phyloP scores from a whole-genome alignment of 1,140 invertebrate genomes.

The Sesamia nonagrioides region DNA sequence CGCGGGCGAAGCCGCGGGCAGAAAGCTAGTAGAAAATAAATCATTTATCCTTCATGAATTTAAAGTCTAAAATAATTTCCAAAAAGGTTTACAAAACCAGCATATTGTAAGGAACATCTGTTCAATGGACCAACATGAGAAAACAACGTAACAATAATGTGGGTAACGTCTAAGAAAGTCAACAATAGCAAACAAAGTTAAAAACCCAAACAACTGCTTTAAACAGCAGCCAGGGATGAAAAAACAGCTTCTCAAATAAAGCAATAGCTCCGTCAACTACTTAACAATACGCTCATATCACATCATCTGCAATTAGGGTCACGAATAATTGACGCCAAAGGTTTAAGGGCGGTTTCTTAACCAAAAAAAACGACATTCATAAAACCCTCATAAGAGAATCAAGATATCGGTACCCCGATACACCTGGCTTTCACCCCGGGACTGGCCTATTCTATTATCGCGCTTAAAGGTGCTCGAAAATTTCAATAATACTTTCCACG shows the following conservation, averaged over 20 bases:
- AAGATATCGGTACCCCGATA: conserved; percentile 80
- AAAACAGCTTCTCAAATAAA: conserved; percentile 73
- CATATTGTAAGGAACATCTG: conserved; percentile 32
- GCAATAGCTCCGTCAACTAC: conserved; percentile 78
- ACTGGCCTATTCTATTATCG: conserved; percentile 63
- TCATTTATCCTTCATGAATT: too few relatives aligned
- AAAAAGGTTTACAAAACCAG: not conserved
- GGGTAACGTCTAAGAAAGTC: conserved; percentile 59
- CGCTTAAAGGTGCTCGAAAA: conserved; percentile 73
- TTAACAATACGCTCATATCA: conserved; percentile 76
- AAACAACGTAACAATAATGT: conserved; percentile 58
- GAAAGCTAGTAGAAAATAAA: too few relatives aligned
- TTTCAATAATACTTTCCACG: conserved; percentile 76
- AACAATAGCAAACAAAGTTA: conserved; percentile 65
- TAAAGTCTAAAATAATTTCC: not conserved
- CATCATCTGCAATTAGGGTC: conserved; percentile 86
- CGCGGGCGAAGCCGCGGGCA: too few relatives aligned
- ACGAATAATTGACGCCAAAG: conserved; percentile 83
- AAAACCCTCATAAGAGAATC: conserved; percentile 83
- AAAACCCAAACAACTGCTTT: conserved; percentile 73
- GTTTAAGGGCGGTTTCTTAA: conserved; percentile 77
- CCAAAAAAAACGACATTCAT: conserved; percentile 75
- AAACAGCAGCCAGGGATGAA: conserved; percentile 55
- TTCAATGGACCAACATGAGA: conserved; percentile 59
- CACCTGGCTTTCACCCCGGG: conserved; percentile 83